Base-by-base conservation (phyloP, 2,888 invertebrate species). In the Phalangium opilio region DNA sequence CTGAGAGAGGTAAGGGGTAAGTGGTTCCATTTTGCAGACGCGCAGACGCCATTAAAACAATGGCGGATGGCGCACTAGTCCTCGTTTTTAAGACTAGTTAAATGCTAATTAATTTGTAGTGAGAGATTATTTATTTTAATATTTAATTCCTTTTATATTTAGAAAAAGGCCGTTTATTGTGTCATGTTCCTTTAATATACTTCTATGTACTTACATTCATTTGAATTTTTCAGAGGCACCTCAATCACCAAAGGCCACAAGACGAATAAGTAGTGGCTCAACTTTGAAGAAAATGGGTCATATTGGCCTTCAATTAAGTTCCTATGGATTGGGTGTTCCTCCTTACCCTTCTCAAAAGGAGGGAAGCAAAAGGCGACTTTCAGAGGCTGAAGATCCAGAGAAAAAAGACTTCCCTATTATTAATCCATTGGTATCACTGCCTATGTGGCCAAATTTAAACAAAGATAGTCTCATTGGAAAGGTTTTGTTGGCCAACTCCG, bases 401-500 rank as follows among this genome's bases (percentile, higher is more conserved):
- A 43, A 38, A 17, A 47, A 55, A 44, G 56, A 58, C 43, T 54
- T 89, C 45, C 89, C 89, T 1, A 89, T 89, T 53, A 89, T 89
- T 56, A 89, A 89, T 69, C 89, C 89, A 0, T 67, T 89, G 38
- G 87, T 89, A 20, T 76, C 79, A 53, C 70, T 86, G 44, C 89
- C 89, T 5, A 80, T 82, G 57, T 89, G 87, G 87, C 87, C 87
- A 53, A 78, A 56, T 35, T 47, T 57, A 36, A 63, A 66, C 17
- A 78, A 79, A 51, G 75, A 80, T 32, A 89, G 91, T 18, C 82
- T 95, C 59, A 89, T 95, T 60, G 89, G 91, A 60, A 89, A 93
- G 70, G 91, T 91, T 59, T 74, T 95, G 19, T 70, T 95, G 53
- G 91, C 93, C 43, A 95, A 95, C 64, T 93, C 93, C 3, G 93